Evolutionary conservation across 2,113 vertebrate species (phyloP), one percentile per base, ranked within the genome.

Genomic region (Nanger granti): DNA sequence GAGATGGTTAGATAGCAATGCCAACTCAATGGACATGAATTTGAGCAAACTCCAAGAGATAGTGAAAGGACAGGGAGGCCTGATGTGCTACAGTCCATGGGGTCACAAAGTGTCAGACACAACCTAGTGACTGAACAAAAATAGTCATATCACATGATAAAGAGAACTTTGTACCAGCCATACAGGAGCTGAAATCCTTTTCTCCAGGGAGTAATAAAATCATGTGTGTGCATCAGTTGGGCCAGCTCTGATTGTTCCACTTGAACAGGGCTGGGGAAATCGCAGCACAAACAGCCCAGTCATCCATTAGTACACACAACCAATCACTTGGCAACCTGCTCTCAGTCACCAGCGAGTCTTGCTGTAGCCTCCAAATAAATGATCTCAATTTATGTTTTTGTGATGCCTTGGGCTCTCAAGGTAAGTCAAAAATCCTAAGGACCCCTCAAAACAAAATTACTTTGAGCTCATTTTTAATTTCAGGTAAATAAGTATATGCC

Each of bases 391-490:
- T 15, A 31, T 79, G 29, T 76, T 94, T 94, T 22, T 62, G 37
- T 49, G n/a, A 80, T 80, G n/a, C 55, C 57, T 64, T 69, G 11
- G 26, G 37, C 20, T 97, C 37, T 92, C 37, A 26, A 64, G 26
- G 5, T 11, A 90, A 66, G 37, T 87, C 80, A 93, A 59, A 93
- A 91, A 87, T 62, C 89, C 54, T 92, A 69, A 91, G 66, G 91
- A 84, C 26, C 29, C 52, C 64, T 95, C 89, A 86, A 84, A 90
- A 49, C 69, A 95, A 88, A 94, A 91, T 96, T 89, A 96, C 29
- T 92, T 91, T 91, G 69, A 92, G 79, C 22, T 97, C 73, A 95
- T 41, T 93, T 91, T 85, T 93, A 82, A 94, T 94, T 96, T 94
- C 52, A 94, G 86, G 62, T 82, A 96, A 87, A 85, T 94, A 94